These are phyloP conservation scores for Notarius quadriscutis DNA, from an alignment of 2,113 vertebrate genomes.

Conservation along the genomic window DNA sequence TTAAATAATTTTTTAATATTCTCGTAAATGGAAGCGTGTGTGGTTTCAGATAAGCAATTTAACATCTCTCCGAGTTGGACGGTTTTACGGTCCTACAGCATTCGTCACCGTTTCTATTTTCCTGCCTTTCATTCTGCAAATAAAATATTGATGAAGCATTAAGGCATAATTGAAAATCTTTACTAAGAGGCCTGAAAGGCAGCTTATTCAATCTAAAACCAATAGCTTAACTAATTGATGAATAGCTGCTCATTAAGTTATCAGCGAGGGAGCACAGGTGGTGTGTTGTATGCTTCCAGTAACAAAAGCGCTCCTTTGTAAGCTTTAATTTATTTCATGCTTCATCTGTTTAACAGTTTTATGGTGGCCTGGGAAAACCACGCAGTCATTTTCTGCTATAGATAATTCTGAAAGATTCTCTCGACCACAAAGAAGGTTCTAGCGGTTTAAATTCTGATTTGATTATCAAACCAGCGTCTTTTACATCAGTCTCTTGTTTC, in stretches of 20 bases:
- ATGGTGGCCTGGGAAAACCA: not conserved
- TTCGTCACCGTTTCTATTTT: constrained; percentile 1
- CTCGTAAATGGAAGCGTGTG: constrained; percentile 13
- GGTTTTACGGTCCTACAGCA: not conserved
- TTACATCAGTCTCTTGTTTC: not conserved
- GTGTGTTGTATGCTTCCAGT: not conserved
- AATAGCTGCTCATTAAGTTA: constrained; percentile 38
- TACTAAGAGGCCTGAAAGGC: constrained; percentile 34
- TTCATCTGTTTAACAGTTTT: not conserved
- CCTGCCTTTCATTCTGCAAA: constrained; percentile 3
- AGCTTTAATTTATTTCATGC: not conserved
- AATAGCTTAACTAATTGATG: constrained; percentile 41
- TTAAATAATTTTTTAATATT: not conserved
- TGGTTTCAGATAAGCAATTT: constrained; percentile 25
- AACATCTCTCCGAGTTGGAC: constrained; percentile 22
- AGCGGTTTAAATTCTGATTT: not conserved
- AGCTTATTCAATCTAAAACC: constrained; percentile 38
- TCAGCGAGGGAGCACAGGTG: not conserved
- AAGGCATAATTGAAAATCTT: constrained; percentile 51
- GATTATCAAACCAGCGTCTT: not conserved
- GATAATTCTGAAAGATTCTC: not conserved
- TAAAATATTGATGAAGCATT: constrained; percentile 51
- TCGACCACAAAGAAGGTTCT: not conserved
- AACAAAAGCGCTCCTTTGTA: not conserved
- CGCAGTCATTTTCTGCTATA: not conserved